These are phyloP conservation scores for Oncopodura yosiiana DNA, from an alignment of 1,140 invertebrate genomes.

Conservation along the genomic window DNA sequence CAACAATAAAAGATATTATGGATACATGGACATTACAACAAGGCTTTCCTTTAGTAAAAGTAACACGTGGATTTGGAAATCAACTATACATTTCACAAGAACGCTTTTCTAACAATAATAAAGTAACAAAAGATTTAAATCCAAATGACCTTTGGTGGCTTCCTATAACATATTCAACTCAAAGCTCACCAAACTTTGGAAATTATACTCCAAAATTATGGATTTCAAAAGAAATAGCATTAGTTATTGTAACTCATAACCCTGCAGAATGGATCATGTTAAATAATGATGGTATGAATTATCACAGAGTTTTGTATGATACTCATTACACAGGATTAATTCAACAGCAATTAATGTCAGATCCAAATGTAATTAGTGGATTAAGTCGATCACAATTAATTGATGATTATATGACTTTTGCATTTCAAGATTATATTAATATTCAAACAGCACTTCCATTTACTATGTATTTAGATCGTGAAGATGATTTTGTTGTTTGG, in stretches of 20 bases:
- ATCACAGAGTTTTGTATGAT: slow-evolving; percentile 17
- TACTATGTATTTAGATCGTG: neutral
- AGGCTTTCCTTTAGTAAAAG: slow-evolving; percentile 68
- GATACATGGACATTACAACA: slow-evolving; percentile 68
- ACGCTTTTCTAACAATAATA: neutral
- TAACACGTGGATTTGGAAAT: slow-evolving; percentile 43
- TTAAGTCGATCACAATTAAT: slow-evolving; percentile 23
- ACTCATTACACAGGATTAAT: neutral
- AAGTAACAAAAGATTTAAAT: neutral
- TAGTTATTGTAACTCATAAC: neutral
- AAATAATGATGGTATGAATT: neutral
- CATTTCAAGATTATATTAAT: slow-evolving; percentile 1
- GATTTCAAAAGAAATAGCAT: neutral
- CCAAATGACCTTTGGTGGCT: neutral
- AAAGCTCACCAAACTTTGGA: neutral
- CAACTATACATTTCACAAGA: neutral
- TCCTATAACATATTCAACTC: neutral
- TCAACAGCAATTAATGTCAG: slow-evolving; percentile 6
- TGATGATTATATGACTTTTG: slow-evolving; percentile 27
- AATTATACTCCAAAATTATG: neutral
- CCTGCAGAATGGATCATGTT: neutral
- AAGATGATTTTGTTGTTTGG: neutral
- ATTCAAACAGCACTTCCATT: neutral
- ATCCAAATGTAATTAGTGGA: slow-evolving; percentile 10
- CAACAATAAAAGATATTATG: slow-evolving; percentile 56